Percentiles rank a stretch among this genome's conserved stretches.
Evolutionary conservation across 1,140 invertebrate genomes (phyloP).

Genomic region (Steinernema feltiae): DNA sequence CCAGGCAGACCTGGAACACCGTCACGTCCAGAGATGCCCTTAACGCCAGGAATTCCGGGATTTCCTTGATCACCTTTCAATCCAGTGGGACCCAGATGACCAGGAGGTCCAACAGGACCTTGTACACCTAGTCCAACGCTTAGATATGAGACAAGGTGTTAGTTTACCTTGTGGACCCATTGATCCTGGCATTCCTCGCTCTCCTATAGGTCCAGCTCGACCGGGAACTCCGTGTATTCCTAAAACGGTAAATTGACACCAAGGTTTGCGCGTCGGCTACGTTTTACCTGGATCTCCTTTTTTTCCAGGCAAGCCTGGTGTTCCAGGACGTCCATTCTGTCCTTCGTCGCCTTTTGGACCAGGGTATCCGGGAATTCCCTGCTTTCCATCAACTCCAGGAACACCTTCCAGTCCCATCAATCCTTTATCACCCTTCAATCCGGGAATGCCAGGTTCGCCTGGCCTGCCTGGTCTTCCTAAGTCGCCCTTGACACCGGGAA

Average conservation of each 20-base stretch:
- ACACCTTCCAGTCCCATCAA: conserved; percentile 36
- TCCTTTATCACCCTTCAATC: conserved; percentile 30
- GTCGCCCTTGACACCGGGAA: conserved; percentile 38
- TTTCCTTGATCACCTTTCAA: conserved; percentile 34
- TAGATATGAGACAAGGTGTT: neutral
- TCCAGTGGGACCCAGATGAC: conserved; percentile 35
- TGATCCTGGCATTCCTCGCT: conserved; percentile 36
- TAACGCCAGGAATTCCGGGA: conserved; percentile 33
- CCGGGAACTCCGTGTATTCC: conserved; percentile 36
- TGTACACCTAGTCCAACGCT: conserved; percentile 27
- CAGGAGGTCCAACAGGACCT: conserved; percentile 37
- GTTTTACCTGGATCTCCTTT: conserved; percentile 25
- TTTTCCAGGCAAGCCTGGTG: conserved; percentile 40
- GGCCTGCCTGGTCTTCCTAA: conserved; percentile 37
- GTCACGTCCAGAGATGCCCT: conserved; percentile 33
- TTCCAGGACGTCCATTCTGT: conserved; percentile 30
- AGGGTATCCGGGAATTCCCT: conserved; percentile 36
- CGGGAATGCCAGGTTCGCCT: conserved; percentile 36
- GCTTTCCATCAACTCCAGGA: conserved; percentile 33
- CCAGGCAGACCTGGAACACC: conserved; percentile 36
- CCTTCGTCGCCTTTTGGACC: conserved; percentile 38
- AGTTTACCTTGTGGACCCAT: conserved; percentile 34
- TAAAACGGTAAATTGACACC: neutral
- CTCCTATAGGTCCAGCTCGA: conserved; percentile 33
- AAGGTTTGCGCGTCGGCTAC: neutral